Conservation (phyloP, 2,113 vertebrate species). For the Pygoscelis antarcticus region DNA sequence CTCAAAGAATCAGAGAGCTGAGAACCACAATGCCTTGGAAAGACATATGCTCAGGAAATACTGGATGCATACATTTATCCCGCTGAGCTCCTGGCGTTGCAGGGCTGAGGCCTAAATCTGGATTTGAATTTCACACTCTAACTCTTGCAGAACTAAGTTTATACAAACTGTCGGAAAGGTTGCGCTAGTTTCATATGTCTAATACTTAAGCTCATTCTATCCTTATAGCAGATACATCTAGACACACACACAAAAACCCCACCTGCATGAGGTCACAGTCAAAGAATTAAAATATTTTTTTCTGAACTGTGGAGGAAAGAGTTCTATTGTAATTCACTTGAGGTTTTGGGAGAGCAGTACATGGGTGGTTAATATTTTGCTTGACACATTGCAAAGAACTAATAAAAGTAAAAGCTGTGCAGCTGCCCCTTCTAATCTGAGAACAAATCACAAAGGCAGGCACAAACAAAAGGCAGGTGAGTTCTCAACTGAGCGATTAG, state of each 20-base stretch:
- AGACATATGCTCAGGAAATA: not conserved
- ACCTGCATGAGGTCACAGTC: not conserved
- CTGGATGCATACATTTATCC: not conserved
- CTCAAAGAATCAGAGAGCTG: not conserved
- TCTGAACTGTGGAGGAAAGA: not conserved
- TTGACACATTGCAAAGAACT: not conserved
- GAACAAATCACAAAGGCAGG: conserved; percentile 39
- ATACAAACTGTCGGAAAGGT: not conserved
- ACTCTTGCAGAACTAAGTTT: not conserved
- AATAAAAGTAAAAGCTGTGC: conserved; percentile 37
- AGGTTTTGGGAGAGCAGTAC: not conserved
- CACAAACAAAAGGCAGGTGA: conserved; percentile 45
- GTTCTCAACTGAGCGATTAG: not conserved
- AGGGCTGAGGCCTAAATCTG: not conserved
- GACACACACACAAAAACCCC: not conserved
- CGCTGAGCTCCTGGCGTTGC: not conserved
- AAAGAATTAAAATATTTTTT: not conserved
- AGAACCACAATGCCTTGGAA: not conserved
- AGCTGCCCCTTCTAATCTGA: conserved; percentile 28
- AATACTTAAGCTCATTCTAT: not conserved
- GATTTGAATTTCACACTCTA: not conserved
- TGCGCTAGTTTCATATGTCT: not conserved
- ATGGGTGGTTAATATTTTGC: conserved; percentile 31
- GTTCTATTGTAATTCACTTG: not conserved
- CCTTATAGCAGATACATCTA: not conserved